phyloP scores from a whole-genome alignment of 2,888 invertebrate genomes.

The Leucozona laternaria region DNA sequence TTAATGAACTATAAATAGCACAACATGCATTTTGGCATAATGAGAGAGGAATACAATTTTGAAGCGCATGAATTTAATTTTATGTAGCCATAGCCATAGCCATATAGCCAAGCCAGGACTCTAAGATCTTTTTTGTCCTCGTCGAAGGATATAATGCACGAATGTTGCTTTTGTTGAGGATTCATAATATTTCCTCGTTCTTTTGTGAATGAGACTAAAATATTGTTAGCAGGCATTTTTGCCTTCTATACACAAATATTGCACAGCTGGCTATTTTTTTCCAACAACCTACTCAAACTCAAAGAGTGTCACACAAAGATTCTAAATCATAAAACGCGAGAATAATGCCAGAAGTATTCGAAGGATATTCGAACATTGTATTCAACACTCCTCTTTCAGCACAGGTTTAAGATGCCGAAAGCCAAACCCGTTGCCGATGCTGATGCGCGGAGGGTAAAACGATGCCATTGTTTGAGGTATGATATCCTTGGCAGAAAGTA shows the following conservation, averaged over 20 bases:
- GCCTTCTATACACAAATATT: conserved; percentile 11
- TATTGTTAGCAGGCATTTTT: conserved; percentile 19
- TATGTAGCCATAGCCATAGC: conserved; percentile 3
- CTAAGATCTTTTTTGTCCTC: conserved; percentile 30
- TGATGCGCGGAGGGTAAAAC: too few species aligned
- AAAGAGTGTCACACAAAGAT: conserved; percentile 19
- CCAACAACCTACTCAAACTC: not conserved
- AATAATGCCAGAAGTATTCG: conserved; percentile 29
- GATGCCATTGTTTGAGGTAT: conserved; percentile 30
- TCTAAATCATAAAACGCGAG: conserved; percentile 37
- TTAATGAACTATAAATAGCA: conserved; percentile 42
- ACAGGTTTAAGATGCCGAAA: not conserved
- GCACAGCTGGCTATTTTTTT: conserved; percentile 22
- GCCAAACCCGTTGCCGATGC: too few species aligned
- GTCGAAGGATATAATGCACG: conserved; percentile 25
- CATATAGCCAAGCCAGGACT: too few species aligned
- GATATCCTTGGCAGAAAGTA: conserved; percentile 45
- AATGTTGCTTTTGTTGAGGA: conserved; percentile 28
- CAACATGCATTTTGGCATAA: conserved; percentile 42
- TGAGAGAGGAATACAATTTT: conserved; percentile 28
- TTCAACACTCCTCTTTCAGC: not conserved
- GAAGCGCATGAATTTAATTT: conserved; percentile 34
- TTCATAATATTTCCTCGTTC: conserved; percentile 30
- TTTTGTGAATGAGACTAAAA: conserved; percentile 20
- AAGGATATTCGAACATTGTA: conserved; percentile 25